These are phyloP conservation scores for Lepidocyrtinus sp. DNA, from an alignment of 2,888 invertebrate species.

Conservation along the genomic window DNA sequence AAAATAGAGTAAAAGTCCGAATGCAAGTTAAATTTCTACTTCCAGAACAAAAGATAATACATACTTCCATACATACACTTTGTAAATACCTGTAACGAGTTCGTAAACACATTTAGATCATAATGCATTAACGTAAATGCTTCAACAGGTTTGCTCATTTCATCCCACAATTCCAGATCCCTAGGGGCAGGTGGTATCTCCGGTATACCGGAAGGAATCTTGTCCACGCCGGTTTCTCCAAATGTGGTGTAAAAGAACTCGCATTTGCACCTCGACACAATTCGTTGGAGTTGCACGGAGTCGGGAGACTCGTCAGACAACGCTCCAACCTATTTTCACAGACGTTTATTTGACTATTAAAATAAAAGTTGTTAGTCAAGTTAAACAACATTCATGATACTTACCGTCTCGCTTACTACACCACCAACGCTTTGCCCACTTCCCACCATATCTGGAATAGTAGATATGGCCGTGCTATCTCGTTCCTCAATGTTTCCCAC, in stretches of 20 bases:
- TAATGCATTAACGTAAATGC: constrained; percentile 98
- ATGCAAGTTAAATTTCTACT: too few relatives aligned
- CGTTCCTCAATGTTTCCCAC: constrained; percentile 90
- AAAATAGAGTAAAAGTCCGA: constrained; percentile 10
- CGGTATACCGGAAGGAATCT: constrained; percentile 75
- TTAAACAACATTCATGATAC: background rate
- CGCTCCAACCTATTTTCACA: constrained; percentile 67
- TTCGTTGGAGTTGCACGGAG: constrained; percentile 86
- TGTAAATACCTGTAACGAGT: constrained; percentile 83
- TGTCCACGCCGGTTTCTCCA: constrained; percentile 84
- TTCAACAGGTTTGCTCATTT: constrained; percentile 91
- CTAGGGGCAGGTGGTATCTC: constrained; percentile 81
- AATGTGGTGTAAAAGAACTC: constrained; percentile 98
- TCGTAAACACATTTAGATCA: constrained; percentile 97
- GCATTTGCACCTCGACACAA: constrained; percentile 97
- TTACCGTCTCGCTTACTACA: constrained; percentile 91
- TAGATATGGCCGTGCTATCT: constrained; percentile 84
- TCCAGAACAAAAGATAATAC: background rate
- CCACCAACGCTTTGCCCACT: constrained; percentile 98
- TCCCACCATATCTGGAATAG: constrained; percentile 90
- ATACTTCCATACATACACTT: background rate
- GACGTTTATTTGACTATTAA: background rate
- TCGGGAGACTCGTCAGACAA: constrained; percentile 64
- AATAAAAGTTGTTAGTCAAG: background rate
- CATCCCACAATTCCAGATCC: constrained; percentile 83